Evolutionary conservation across 2,888 invertebrate genomes (phyloP).

Genomic region (Himalopsyche kuldschensis): DNA sequence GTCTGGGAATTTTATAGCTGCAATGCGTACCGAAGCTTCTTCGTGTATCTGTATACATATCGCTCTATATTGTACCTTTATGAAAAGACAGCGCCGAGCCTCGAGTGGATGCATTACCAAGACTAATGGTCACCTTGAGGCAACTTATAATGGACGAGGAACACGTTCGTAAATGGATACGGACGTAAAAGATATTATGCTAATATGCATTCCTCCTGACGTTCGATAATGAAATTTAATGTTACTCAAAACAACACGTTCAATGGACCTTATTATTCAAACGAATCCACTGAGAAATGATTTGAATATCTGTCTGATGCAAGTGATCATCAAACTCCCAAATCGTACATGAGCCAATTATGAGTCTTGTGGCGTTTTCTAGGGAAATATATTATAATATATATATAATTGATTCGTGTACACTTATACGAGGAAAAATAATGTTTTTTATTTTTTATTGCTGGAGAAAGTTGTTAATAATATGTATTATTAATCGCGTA

Average conservation of each 20-base stretch:
- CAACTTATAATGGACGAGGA: constrained; percentile 9
- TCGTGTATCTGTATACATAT: not conserved
- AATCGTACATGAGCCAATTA: too few species aligned
- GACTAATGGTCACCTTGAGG: constrained; percentile 31
- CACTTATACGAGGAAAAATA: too few species aligned
- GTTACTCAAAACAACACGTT: not conserved
- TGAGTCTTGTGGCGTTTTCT: too few species aligned
- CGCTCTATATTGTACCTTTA: constrained; percentile 2
- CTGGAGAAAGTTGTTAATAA: too few species aligned
- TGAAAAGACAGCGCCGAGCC: constrained; percentile 5
- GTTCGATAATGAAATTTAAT: not conserved
- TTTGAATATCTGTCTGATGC: too few species aligned
- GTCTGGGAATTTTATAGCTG: not conserved
- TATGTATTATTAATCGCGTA: too few species aligned
- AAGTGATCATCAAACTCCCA: too few species aligned
- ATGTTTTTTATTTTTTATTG: too few species aligned
- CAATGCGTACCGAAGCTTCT: not conserved
- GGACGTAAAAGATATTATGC: not conserved
- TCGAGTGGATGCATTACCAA: constrained; percentile 33
- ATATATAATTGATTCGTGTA: too few species aligned
- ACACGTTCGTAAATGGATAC: not conserved
- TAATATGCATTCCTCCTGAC: not conserved
- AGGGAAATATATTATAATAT: too few species aligned
- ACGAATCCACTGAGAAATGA: too few species aligned
- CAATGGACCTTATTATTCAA: too few species aligned